A percentile compares a stretch with the other conserved stretches of the same genome.
Conservation (phyloP, 2,888 invertebrate species). For the Hemicrepidius hirtus region DNA sequence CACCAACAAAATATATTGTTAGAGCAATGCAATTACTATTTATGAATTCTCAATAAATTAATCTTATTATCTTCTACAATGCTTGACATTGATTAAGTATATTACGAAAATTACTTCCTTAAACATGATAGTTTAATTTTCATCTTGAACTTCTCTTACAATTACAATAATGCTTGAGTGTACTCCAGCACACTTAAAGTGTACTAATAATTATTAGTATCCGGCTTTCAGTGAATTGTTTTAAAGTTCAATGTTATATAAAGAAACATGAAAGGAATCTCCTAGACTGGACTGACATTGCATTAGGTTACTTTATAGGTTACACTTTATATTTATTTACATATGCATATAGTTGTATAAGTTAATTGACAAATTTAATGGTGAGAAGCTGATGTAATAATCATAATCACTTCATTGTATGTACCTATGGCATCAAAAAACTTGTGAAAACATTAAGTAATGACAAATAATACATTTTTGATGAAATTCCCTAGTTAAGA, state of each 20-base stretch:
- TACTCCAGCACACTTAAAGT: not conserved
- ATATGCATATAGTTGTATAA: too few relatives aligned
- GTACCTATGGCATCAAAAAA: too few relatives aligned
- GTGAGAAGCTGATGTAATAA: too few relatives aligned
- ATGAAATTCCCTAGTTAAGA: too few relatives aligned
- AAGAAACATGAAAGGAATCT: not conserved
- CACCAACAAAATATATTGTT: not conserved
- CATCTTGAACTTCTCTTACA: not conserved
- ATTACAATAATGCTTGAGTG: slow-evolving; percentile 1
- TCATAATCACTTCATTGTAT: too few relatives aligned
- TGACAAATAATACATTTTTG: too few relatives aligned
- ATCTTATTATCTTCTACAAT: not conserved
- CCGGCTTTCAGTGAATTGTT: slow-evolving; percentile 22
- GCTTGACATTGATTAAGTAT: slow-evolving; percentile 26
- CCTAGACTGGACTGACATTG: not conserved
- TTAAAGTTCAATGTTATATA: slow-evolving; percentile 27
- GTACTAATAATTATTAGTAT: slow-evolving; percentile 19
- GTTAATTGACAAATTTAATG: too few relatives aligned
- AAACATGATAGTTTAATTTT: slow-evolving; percentile 20
- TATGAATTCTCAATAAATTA: slow-evolving; percentile 4
- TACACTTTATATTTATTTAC: too few relatives aligned
- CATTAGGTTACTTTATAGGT: not conserved
- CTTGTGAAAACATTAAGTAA: too few relatives aligned
- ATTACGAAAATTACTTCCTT: slow-evolving; percentile 22
- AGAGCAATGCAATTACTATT: too few relatives aligned